These are phyloP conservation scores for Eumeta japonica DNA, from an alignment of 1,140 invertebrate species.

Conservation along the genomic window DNA sequence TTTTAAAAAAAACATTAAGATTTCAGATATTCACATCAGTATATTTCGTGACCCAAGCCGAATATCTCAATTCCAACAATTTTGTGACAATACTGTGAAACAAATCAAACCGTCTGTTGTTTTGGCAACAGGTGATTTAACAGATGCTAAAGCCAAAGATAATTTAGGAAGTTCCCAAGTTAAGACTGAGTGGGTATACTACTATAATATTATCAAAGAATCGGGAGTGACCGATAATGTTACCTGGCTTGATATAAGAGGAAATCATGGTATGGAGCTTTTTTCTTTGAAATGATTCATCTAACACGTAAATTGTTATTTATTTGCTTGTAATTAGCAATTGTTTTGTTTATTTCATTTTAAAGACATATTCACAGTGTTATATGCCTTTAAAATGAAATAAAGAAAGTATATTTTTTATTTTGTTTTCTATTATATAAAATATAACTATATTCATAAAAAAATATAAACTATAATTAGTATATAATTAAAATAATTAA, in stretches of 20 bases:
- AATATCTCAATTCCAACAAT: constrained; percentile 75
- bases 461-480: no score
- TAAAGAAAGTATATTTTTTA: neutral
- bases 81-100: constrained; percentile 75
- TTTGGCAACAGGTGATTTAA: constrained; percentile 84
- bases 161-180: constrained; percentile 80
- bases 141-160: constrained; percentile 82
- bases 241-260: constrained; percentile 86
- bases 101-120: constrained; percentile 78
- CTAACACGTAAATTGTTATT: no score
- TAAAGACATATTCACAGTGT: neutral
- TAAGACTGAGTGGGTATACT: constrained; percentile 82
- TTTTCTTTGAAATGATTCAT: neutral
- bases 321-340: neutral
- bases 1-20: constrained; percentile 60
- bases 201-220: constrained; percentile 70
- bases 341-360: neutral
- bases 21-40: constrained; percentile 88
- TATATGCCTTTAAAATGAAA: neutral
- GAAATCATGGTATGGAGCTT: constrained; percentile 82
- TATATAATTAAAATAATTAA: no score
- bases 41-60: constrained; percentile 75
- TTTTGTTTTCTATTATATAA: no score
- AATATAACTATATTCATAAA: no score
- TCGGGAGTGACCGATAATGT: constrained; percentile 69